Evolutionary conservation across 2,113 vertebrate genomes (phyloP).

Genomic region (Phylloscopus trochiloides): DNA sequence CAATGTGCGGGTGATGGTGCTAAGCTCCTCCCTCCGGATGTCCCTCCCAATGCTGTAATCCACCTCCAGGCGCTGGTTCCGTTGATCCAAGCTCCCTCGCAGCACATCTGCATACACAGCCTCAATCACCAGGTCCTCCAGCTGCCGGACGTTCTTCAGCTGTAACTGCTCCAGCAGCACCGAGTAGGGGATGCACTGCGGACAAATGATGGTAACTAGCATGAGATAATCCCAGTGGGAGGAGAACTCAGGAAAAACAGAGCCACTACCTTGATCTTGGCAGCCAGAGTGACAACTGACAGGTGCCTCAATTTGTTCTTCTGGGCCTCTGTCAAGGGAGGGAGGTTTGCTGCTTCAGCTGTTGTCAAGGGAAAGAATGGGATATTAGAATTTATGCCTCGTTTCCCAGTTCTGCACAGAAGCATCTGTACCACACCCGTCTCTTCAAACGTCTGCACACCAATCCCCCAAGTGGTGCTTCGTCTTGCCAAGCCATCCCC

Average conservation of each 20-base stretch:
- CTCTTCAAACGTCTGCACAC: background rate
- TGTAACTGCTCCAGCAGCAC: constrained; percentile 77
- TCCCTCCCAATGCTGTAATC: constrained; percentile 95
- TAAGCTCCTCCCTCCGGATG: constrained; percentile 92
- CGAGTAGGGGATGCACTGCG: constrained; percentile 79
- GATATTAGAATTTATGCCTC: background rate
- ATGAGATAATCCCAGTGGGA: background rate
- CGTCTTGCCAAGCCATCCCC: background rate
- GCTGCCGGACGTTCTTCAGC: constrained; percentile 76
- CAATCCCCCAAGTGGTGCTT: background rate
- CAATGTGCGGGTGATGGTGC: constrained; percentile 90
- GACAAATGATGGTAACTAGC: background rate
- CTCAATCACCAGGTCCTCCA: constrained; percentile 80
- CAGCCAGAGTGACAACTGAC: constrained; percentile 93
- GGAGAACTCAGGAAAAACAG: background rate
- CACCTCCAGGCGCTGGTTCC: constrained; percentile 82
- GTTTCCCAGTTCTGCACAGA: background rate
- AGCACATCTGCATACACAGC: constrained; percentile 79
- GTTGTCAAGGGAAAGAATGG: background rate
- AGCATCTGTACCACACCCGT: background rate
- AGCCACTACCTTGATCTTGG: constrained; percentile 89
- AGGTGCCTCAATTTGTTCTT: constrained; percentile 95
- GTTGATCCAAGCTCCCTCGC: constrained; percentile 78
- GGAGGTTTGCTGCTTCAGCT: constrained; percentile 84
- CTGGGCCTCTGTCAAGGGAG: constrained; percentile 90